phyloP scores from a whole-genome alignment of 2,797 vertebrate genomes.

The Sparidentex hasta region DNA sequence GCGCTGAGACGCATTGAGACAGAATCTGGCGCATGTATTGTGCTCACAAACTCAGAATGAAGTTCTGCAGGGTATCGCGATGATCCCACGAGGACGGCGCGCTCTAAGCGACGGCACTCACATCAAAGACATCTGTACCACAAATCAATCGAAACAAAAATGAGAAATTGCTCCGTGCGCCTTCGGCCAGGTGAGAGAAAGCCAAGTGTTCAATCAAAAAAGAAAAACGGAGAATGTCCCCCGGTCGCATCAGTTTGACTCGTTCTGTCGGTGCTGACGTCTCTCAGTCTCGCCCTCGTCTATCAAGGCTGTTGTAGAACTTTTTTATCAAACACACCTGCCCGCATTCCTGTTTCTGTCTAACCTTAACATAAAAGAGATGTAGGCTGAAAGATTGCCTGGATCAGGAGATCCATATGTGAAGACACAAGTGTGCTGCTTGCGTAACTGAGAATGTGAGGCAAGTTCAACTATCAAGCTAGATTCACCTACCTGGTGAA shows the following conservation, averaged over 20 bases:
- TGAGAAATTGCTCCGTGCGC: conserved; percentile 26
- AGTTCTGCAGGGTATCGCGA: conserved; percentile 25
- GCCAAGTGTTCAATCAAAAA: conserved; percentile 31
- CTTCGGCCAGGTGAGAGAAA: conserved; percentile 13
- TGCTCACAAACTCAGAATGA: conserved; percentile 38
- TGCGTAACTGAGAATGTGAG: conserved; percentile 60
- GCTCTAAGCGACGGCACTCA: conserved; percentile 33
- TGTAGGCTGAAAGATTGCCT: conserved; percentile 16
- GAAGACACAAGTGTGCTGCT: conserved; percentile 17
- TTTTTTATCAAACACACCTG: conserved; percentile 58
- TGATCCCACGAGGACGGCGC: conserved; percentile 34
- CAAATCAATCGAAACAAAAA: conserved; percentile 53
- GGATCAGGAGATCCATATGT: conserved; percentile 44
- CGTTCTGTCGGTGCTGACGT: conserved; percentile 6
- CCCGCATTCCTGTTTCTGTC: conserved; percentile 52
- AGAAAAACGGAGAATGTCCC: conserved; percentile 22
- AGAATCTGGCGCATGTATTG: conserved; percentile 67
- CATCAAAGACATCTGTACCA: conserved; percentile 42
- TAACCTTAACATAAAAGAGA: conserved; percentile 34
- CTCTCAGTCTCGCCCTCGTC: conserved; percentile 4
- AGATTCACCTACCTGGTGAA: conserved; percentile 55
- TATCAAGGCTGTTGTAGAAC: background rate
- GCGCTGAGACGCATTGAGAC: conserved; percentile 38
- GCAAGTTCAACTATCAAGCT: conserved; percentile 51
- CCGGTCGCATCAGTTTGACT: background rate